Base-by-base conservation (phyloP, 2,113 vertebrate species). In the Pachypanchax playfairii region DNA sequence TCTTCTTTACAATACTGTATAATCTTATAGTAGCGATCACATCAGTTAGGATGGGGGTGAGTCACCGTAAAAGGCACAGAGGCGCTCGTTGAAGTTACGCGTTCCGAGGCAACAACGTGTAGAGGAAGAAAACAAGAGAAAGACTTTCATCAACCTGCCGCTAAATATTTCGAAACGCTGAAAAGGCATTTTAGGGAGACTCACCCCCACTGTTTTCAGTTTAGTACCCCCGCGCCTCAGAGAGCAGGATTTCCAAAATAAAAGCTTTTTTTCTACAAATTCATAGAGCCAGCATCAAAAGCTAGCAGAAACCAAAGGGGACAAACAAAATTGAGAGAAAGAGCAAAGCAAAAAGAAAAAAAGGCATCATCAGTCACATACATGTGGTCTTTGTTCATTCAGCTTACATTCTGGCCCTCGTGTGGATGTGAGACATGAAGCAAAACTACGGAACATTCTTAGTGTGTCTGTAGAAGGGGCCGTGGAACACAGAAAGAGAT, bases 1-100 rank as follows among this genome's bases (percentile, higher is more conserved):
- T 97, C 94, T 94, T 98, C 96, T 98, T 92, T 99, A 98, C 97
- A 99, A 92, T 95, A 96, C 95, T 94, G 94, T 95, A 96, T 94
- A 95, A 84, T 94, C 93, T 92, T 94, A 94, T 92, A 94, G 93
- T 93, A 95, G 95, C 94, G 92, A 91, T 92, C 85, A 81, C 77
- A 72, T 89, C 80, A 75, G 70, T 73, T 71, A 56, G 73, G 77
- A 46, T 36, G 79, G 78, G n/a, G 82, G 82, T 58, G 82, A 82
- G 75, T 83, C 69, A 44, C 46, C 82, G 64, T 15, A 73, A 18
- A 75, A 75, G 46, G 48, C 48, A 60, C 77, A 67, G 70, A 72
- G 56, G 64, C 52, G 36, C 47, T 77, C 20, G n/a, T n/a, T n/a
- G n/a, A n/a, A 9, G 55, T 38, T 83, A 80, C 74, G 76, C 78